Conservation (phyloP, 1,140 invertebrate genomes). For the Forficula auricularia region DNA sequence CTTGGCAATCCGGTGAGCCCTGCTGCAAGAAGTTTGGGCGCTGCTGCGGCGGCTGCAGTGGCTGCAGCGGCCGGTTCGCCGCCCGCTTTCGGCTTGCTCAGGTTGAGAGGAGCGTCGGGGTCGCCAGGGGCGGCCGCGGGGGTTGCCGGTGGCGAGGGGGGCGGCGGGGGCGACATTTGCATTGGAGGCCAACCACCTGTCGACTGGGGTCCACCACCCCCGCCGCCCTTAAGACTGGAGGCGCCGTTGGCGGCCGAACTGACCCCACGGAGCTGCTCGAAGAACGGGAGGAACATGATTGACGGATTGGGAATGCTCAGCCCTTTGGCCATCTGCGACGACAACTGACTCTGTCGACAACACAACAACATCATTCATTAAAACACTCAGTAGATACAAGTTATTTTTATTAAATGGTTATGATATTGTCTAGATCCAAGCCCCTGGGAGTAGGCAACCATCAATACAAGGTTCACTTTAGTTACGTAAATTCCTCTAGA, state of each 20-base stretch:
- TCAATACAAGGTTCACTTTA: no score
- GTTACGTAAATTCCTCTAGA: no score
- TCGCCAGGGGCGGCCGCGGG: slow-evolving; percentile 32
- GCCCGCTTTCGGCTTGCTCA: slow-evolving; percentile 62
- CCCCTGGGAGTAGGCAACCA: no score
- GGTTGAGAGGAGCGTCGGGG: slow-evolving; percentile 68
- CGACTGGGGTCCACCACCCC: slow-evolving; percentile 8
- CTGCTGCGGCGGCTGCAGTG: slow-evolving; percentile 22
- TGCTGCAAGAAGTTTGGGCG: slow-evolving; percentile 35
- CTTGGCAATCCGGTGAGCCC: slow-evolving; percentile 32
- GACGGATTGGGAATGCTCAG: slow-evolving; percentile 27
- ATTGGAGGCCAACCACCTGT: slow-evolving; percentile 26
- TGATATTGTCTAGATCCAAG: no score
- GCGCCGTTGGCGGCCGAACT: slow-evolving; percentile 21
- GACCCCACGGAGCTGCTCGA: slow-evolving; percentile 33
- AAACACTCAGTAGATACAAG: no score
- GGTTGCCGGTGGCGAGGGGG: slow-evolving; percentile 26
- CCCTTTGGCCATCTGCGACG: slow-evolving; percentile 19
- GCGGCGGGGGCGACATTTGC: slow-evolving; percentile 28
- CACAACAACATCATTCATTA: no score
- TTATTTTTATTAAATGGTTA: no score
- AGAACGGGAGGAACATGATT: slow-evolving; percentile 38
- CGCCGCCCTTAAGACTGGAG: slow-evolving; percentile 6
- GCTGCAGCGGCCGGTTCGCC: slow-evolving; percentile 25
- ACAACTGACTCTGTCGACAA: slow-evolving; percentile 18